phyloP scores from a whole-genome alignment of 2,888 invertebrate genomes.

The Noctua pronuba region DNA sequence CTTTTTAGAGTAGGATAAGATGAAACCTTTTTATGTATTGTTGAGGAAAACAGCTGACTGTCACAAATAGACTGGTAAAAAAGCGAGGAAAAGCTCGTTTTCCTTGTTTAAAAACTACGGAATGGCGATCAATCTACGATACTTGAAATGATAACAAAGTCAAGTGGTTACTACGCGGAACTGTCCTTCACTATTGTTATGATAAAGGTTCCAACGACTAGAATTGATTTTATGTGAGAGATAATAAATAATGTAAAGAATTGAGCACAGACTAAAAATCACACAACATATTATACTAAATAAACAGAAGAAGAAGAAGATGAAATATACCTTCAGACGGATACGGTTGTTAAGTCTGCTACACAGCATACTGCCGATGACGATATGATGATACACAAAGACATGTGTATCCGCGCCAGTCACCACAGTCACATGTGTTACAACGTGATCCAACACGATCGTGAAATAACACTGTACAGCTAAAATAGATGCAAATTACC shows the following conservation, averaged over 20 bases:
- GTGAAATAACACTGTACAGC: constrained; percentile 49
- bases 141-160: constrained; percentile 5
- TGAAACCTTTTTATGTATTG: constrained; percentile 19
- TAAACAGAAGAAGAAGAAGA: neutral
- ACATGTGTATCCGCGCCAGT: constrained; percentile 40
- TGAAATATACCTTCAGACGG: constrained; percentile 29
- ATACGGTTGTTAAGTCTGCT: constrained; percentile 45
- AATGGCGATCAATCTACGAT: neutral
- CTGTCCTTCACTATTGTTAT: neutral
- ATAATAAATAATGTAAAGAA: neutral
- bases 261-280: neutral
- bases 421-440: constrained; percentile 42
- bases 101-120: constrained; percentile 14
- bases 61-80: constrained; percentile 9
- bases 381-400: constrained; percentile 23
- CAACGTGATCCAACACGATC: constrained; percentile 52
- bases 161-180: neutral
- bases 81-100: neutral
- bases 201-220: neutral
- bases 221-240: neutral
- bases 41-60: constrained; percentile 1
- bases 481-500: constrained; percentile 51
- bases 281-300: neutral
- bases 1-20: neutral
- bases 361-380: constrained; percentile 3